phyloP scores from a whole-genome alignment of 2,113 vertebrate species.

The Cyanistes caeruleus region DNA sequence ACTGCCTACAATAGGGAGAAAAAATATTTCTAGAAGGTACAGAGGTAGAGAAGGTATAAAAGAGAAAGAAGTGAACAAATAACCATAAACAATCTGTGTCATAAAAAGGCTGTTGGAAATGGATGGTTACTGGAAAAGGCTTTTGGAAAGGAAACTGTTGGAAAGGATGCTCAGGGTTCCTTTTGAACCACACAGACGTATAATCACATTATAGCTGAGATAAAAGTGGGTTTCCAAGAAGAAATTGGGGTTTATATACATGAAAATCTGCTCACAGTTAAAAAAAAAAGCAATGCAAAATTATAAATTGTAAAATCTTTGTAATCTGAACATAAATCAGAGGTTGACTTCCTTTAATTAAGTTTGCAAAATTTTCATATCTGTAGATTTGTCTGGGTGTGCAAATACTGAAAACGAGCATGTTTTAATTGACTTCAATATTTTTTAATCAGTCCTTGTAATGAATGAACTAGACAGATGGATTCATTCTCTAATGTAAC shows the following conservation, averaged over 20 bases:
- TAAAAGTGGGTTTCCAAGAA: background rate
- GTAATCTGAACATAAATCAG: background rate
- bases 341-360: background rate
- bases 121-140: background rate
- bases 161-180: background rate
- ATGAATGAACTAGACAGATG: background rate
- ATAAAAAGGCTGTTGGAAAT: background rate
- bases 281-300: background rate
- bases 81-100: background rate
- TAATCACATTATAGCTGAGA: background rate
- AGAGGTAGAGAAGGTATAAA: background rate
- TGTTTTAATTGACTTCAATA: background rate
- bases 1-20: background rate
- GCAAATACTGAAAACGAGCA: background rate
- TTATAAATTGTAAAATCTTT: background rate
- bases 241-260: background rate
- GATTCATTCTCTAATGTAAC: background rate
- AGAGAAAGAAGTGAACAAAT: background rate
- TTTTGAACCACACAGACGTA: background rate
- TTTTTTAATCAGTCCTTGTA: background rate
- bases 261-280: background rate
- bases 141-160: background rate
- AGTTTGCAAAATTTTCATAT: background rate
- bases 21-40: background rate
- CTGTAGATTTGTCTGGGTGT: background rate